Evolutionary conservation across 2,888 invertebrate species (phyloP), one percentile per base, ranked within the genome.

Genomic region (Andrena marginata): DNA sequence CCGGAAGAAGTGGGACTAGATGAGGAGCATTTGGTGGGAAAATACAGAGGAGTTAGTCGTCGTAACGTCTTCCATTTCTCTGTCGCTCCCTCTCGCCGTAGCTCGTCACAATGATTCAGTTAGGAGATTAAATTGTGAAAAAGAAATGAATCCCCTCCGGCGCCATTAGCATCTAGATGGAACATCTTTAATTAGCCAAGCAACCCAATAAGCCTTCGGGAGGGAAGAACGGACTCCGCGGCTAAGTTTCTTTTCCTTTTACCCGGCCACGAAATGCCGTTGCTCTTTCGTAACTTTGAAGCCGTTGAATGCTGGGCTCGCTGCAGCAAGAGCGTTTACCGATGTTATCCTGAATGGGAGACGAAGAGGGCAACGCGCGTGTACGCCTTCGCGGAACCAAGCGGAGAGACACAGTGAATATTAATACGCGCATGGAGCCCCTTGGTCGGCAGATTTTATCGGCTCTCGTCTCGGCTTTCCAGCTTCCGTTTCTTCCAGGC

Each of bases 401-500:
- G 31, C 64, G 42, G 42, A 80, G 79, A 85, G 88, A 88, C 91
- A 90, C 89, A 79, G 89, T 91, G 92, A 92, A 92, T 92, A 92
- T 92, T 92, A 92, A 92, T 92, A 92, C 89, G 49, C 86, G 88
- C 86, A 86, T 85, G 83, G 79, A 87, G 91, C 62, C 69, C 72
- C 88, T 89, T 89, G 87, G 90, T 86, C 88, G 90, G 86, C 82
- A 89, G 92, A 92, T 92, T 87, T 92, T 92, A 92, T 92, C 92
- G 89, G 91, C 8, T 56, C 81, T 89, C 85, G 86, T 90, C 91
- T 92, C 88, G 89, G 87, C 89, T 90, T 87, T 85, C 86, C 80
- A 86, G 82, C 86, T 87, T 87, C 87, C 82, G 87, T 83, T 85
- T 89, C 85, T 87, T 85, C 82, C 77, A 75, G 20, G 54, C 49